Evolutionary conservation across 2,797 vertebrate species (phyloP).

Genomic region (Channa striata): DNA sequence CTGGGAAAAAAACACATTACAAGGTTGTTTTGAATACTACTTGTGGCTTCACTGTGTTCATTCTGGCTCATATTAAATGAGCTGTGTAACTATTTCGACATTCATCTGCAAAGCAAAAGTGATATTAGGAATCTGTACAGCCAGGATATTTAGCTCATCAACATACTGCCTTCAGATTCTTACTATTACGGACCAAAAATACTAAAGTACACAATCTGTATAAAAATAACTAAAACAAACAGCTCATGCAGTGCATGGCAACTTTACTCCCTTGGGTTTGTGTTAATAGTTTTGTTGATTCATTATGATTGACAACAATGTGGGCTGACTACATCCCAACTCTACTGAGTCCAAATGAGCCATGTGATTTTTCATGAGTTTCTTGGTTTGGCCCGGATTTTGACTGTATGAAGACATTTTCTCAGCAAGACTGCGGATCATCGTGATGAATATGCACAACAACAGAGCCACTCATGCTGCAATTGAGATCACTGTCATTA

Average conservation of each 20-base stretch:
- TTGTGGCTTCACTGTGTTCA: not conserved
- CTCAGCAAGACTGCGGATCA: conserved; percentile 1
- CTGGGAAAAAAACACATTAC: conserved; percentile 13
- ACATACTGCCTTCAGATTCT: not conserved
- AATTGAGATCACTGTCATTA: conserved; percentile 20
- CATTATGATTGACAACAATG: not conserved
- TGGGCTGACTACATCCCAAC: not conserved
- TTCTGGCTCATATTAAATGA: conserved; percentile 1
- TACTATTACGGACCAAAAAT: not conserved
- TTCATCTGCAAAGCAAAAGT: not conserved
- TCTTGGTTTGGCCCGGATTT: not conserved
- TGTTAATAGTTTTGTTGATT: not conserved
- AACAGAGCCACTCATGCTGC: conserved; percentile 9
- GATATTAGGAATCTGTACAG: not conserved
- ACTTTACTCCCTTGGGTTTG: not conserved
- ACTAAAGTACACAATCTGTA: not conserved
- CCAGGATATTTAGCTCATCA: not conserved
- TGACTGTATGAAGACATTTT: not conserved
- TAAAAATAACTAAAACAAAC: not conserved
- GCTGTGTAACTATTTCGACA: conserved; percentile 6
- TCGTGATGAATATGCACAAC: conserved; percentile 26
- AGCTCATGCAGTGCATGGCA: not conserved
- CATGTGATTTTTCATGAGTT: not conserved
- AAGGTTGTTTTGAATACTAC: not conserved
- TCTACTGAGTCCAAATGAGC: not conserved